Conservation (phyloP, 2,888 invertebrate genomes). For the Parelbella ahira region DNA sequence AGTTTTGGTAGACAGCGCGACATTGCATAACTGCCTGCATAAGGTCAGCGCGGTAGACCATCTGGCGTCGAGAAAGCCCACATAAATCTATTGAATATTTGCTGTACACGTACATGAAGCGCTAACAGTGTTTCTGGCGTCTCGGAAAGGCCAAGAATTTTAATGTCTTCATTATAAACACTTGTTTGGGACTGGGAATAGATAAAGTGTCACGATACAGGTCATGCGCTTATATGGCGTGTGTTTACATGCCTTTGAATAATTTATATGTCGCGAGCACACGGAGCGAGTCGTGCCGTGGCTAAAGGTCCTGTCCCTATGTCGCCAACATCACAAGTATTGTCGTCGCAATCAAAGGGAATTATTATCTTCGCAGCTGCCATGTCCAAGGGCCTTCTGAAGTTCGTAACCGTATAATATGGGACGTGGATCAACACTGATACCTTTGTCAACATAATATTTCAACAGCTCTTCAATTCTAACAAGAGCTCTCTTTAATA, state of each 20-base stretch:
- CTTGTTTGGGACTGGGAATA: conserved; percentile 36
- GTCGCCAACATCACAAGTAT: conserved; percentile 10
- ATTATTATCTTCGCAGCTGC: conserved; percentile 20
- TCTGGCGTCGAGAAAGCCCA: conserved; percentile 47
- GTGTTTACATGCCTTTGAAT: conserved; percentile 35
- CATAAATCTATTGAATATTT: conserved; percentile 34
- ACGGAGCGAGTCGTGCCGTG: conserved; percentile 31
- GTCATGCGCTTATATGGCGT: conserved; percentile 35
- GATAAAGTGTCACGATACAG: conserved; percentile 37
- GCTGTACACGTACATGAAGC: conserved; percentile 6
- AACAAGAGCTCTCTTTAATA: no score
- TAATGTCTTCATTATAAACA: conserved; percentile 59
- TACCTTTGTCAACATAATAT: no score
- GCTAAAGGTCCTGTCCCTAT: conserved; percentile 27
- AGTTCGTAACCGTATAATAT: no score
- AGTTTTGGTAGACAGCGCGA: not conserved
- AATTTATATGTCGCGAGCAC: conserved; percentile 34
- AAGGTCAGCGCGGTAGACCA: conserved; percentile 36
- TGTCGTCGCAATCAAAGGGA: conserved; percentile 12
- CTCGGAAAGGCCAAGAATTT: conserved; percentile 52
- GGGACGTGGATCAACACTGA: no score
- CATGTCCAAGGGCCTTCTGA: no score
- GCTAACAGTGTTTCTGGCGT: conserved; percentile 20
- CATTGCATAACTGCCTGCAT: conserved; percentile 5
- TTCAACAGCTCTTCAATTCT: no score